Evolutionary conservation across 2,888 invertebrate species (phyloP).

Genomic region (Tanaodytes sp.): DNA sequence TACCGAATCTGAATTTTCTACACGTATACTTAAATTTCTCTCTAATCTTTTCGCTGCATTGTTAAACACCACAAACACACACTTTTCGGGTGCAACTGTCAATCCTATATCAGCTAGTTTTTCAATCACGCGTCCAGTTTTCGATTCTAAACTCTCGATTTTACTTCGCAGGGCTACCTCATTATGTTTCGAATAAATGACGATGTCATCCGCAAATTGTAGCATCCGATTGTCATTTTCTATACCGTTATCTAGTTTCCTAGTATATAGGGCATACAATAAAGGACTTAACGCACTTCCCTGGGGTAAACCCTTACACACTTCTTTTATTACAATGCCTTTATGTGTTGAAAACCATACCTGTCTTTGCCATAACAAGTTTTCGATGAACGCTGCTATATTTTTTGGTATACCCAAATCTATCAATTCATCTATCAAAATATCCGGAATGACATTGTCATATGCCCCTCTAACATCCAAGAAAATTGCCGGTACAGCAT

Average conservation of each 20-base stretch:
- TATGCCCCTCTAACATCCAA: conserved; percentile 39
- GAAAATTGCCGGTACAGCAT: conserved; percentile 22
- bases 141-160: conserved; percentile 1
- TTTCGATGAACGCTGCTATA: conserved; percentile 27
- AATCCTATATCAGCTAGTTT: conserved; percentile 12
- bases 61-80: conserved; percentile 33
- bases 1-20: conserved; percentile 11
- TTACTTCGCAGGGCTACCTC: not conserved
- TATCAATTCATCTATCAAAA: conserved; percentile 33
- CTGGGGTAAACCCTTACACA: conserved; percentile 33
- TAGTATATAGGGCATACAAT: conserved; percentile 31
- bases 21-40: not conserved
- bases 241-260: conserved; percentile 7
- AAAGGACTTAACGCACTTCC: conserved; percentile 30
- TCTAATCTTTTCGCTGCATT: not conserved
- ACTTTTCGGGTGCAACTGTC: conserved; percentile 29
- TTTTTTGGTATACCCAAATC: conserved; percentile 18
- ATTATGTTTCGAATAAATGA: conserved; percentile 5
- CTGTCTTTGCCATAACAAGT: conserved; percentile 17
- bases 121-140: not conserved
- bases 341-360: too few species aligned
- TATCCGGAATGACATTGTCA: conserved; percentile 37
- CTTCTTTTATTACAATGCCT: too few species aligned
- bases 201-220: conserved; percentile 42
- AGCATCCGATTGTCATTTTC: conserved; percentile 10